These are phyloP conservation scores for Luidia sarsii DNA, from an alignment of 53 echinoderm and acorn worm species.

Conservation along the genomic window DNA sequence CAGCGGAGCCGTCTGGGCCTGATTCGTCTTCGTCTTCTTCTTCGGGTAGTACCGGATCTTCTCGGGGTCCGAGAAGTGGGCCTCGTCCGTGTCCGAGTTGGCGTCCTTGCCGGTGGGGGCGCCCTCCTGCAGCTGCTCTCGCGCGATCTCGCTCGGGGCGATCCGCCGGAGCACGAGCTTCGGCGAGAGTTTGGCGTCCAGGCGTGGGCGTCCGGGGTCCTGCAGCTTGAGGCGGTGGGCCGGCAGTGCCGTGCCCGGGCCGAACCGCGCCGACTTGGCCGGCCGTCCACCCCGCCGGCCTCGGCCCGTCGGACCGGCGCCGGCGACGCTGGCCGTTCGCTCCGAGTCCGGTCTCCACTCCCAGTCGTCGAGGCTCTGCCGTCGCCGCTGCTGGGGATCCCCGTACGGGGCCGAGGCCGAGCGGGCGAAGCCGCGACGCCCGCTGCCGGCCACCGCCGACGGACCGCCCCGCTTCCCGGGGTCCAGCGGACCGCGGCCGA, in stretches of 20 bases:
- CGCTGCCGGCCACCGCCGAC: too few species aligned
- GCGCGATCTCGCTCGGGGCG: neutral
- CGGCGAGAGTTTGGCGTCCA: constrained; percentile 42
- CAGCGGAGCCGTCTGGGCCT: neutral
- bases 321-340: constrained; percentile 18
- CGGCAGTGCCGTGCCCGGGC: neutral
- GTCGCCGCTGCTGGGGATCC: neutral
- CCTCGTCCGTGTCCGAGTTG: constrained; percentile 38
- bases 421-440: neutral
- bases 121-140: too few species aligned
- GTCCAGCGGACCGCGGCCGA: too few species aligned
- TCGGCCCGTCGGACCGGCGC: neutral
- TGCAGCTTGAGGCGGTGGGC: neutral
- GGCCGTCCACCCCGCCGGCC: neutral
- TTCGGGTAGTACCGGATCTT: constrained; percentile 13
- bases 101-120: neutral
- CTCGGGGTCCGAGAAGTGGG: constrained; percentile 31
- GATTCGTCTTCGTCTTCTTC: neutral
- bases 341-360: constrained; percentile 43
- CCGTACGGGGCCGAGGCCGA: constrained; percentile 25
- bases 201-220: neutral
- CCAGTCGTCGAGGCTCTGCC: constrained; percentile 38
- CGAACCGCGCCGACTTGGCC: neutral
- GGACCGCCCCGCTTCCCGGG: too few species aligned
- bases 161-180: constrained; percentile 40